These are phyloP conservation scores for Erinaceus europaeus DNA, from an alignment of 2,113 vertebrate genomes.

Conservation along the genomic window DNA sequence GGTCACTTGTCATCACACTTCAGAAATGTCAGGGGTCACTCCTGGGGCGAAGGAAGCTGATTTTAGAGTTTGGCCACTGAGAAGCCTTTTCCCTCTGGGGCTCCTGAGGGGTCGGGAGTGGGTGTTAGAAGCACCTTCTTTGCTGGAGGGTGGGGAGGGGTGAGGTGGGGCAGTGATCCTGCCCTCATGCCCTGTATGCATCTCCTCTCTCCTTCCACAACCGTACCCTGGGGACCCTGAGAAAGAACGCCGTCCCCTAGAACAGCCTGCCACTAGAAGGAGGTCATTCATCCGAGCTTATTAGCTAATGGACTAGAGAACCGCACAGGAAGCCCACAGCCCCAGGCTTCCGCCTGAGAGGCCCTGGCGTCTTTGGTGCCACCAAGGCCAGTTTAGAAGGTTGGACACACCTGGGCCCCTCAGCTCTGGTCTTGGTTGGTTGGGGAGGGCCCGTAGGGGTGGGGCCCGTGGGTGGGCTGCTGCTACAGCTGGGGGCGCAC, in stretches of 20 bases:
- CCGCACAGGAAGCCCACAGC: constrained; percentile 67
- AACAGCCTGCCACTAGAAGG: too few species aligned
- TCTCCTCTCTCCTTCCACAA: background rate
- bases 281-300: too few species aligned
- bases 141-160: constrained; percentile 53
- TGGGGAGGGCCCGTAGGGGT: background rate
- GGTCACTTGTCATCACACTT: constrained; percentile 47
- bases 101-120: too few species aligned
- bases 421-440: rapidly evolving
- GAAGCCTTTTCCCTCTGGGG: too few species aligned
- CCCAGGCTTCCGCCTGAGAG: constrained; percentile 44
- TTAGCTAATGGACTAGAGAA: constrained; percentile 79
- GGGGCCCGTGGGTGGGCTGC: too few species aligned
- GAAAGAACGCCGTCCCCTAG: constrained; percentile 60
- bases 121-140: constrained; percentile 38
- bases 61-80: background rate
- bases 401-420: background rate
- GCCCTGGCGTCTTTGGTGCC: background rate
- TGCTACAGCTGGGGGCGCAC: too few species aligned
- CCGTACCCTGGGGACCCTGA: constrained; percentile 42
- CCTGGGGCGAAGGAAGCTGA: constrained; percentile 27
- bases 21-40: constrained; percentile 44
- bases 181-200: constrained; percentile 63
- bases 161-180: constrained; percentile 71
- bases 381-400: background rate